A percentile compares a stretch with the other conserved stretches of the same genome.
phyloP scores from a whole-genome alignment of 2,888 invertebrate genomes.

The Gasteruption jaculator region DNA sequence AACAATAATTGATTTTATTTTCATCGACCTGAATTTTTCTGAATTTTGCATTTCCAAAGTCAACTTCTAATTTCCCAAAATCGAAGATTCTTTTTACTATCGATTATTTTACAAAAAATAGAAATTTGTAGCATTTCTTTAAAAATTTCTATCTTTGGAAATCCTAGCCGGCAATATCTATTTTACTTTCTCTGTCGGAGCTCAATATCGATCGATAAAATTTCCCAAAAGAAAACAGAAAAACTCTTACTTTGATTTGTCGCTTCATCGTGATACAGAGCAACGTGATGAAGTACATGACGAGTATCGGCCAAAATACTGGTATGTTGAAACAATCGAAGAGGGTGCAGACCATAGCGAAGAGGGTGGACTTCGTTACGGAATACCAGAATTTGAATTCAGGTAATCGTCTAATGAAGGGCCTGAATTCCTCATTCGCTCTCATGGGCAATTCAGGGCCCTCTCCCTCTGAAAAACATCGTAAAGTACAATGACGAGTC shows the following conservation, averaged over 20 bases:
- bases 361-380: conserved; percentile 86
- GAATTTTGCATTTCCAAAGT: no score
- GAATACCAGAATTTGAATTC: conserved; percentile 99
- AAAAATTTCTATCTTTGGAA: neutral
- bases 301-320: conserved; percentile 99
- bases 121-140: no score
- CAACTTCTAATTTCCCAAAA: no score
- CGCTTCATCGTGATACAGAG: conserved; percentile 99
- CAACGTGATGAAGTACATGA: conserved; percentile 98
- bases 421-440: conserved; percentile 95
- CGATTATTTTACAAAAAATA: no score
- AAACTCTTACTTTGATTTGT: conserved; percentile 86
- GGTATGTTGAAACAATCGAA: conserved; percentile 98
- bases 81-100: no score
- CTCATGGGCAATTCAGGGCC: conserved; percentile 94
- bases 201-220: neutral
- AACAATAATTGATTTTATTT: no score
- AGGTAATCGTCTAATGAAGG: conserved; percentile 92
- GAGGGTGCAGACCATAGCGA: conserved; percentile 89
- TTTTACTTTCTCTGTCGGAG: no score
- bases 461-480: conserved; percentile 58
- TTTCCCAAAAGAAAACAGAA: neutral
- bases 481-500: no score
- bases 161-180: no score
- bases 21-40: no score